Evolutionary conservation across 2,797 vertebrate species (phyloP), one percentile per base, ranked within the genome.

Genomic region (Aselliscus stoliczkanus): DNA sequence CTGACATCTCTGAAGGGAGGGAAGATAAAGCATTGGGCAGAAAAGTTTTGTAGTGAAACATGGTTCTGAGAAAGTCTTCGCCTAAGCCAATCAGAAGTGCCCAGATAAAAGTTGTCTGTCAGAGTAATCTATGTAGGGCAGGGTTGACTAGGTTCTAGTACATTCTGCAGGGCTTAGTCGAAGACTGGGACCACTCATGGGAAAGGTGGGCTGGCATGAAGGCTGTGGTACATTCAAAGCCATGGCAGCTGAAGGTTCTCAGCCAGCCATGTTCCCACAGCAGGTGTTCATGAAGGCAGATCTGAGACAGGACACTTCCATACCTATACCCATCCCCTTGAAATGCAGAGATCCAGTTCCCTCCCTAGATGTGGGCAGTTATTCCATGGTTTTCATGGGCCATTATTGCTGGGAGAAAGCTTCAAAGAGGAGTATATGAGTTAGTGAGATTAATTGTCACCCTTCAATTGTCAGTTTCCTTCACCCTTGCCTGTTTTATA

Each of bases 101-200:
- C 34, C 31, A 31, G 54, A 37, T n/a, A 23, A 64, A 80, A 75
- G 29, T 56, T 73, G 23, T 27, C 29, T 27, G 0, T 42, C 20
- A 18, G 34, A 25, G 13, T 2, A 44, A 25, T 25, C 3, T 17
- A 15, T 2, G 0, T 14, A 9, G n/a, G 20, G 4, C 7, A 34
- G 58, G 3, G 27, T 37, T 4, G 13, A 20, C 7, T 2, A 80
- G 21, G 4, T 65, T 65, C 47, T 23, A 15, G 20, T 39, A 54
- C 34, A 50, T 7, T 31, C 25, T 1, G 1, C 17, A 52, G 42
- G 14, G 25, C 11, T 10, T 1, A 1, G 1, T 65, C 21, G 31
- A 37, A 31, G 29, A 7, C 50, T 73, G 81, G 65, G 44, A 52
- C 14, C 1, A 11, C 75, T 42, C 23, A n/a, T 39, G 12, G 15